Conservation (phyloP, 1,140 invertebrate genomes). For the Temnothorax longispinosus region DNA sequence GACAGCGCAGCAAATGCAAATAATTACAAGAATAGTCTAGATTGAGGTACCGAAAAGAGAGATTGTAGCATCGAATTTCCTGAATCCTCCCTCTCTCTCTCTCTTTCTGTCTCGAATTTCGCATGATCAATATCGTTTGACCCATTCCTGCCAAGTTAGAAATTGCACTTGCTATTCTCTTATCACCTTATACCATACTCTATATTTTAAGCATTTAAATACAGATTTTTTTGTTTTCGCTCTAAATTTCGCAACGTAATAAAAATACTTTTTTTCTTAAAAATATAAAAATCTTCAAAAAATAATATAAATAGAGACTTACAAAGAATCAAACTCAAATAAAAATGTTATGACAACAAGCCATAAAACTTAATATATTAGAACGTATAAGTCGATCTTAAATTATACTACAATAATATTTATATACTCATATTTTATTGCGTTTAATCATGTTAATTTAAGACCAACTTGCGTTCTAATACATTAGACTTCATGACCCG, state of each 20-base stretch:
- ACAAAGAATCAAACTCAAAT: no score
- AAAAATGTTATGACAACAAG: no score
- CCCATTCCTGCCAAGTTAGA: constrained; percentile 71
- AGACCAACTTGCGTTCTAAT: no score
- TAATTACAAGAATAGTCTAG: constrained; percentile 21
- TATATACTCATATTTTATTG: no score
- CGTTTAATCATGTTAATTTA: no score
- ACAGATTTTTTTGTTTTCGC: neutral
- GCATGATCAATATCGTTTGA: constrained; percentile 78
- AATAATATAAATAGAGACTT: no score
- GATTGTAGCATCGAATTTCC: constrained; percentile 26
- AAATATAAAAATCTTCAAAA: no score
- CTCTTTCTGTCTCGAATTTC: neutral
- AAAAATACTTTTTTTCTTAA: no score
- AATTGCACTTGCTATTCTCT: constrained; percentile 41
- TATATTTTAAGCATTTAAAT: neutral
- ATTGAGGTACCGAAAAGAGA: constrained; percentile 17
- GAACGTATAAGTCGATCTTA: no score
- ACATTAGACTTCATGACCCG: no score
- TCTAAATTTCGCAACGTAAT: neutral
- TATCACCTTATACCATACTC: neutral
- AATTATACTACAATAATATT: no score
- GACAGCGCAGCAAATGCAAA: constrained; percentile 23
- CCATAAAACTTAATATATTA: no score
- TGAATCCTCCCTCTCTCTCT: neutral